Base-by-base conservation (phyloP, 2,888 invertebrate genomes). In the Ceramica pisi region DNA sequence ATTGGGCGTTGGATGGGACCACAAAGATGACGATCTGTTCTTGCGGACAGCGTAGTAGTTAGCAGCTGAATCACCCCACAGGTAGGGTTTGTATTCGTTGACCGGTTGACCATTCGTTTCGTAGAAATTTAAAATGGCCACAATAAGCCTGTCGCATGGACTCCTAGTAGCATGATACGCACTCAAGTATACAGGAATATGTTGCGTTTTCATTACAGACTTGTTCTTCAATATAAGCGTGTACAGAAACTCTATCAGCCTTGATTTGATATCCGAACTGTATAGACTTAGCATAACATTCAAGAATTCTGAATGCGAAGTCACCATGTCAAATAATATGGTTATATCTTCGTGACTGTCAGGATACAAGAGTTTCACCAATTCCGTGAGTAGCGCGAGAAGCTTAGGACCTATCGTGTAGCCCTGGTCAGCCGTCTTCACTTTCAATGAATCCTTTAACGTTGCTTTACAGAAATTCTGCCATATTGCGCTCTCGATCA, bases 61-160 rank as follows among this genome's bases (percentile, higher is more conserved):
- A 0, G 98, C 97, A 0, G 98, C 98, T 4, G 98, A 97, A 89
- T 97, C 97, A 0, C 98, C 98, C 98, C 98, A 99, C 0, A 99
- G 94, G 86, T 98, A 98, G 0, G 99, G 99, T 78, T 98, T 97
- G 90, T 97, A 98, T 85, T 97, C 96, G 63, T 96, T 95, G 16
- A 98, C 95, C 26, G 97, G 96, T 72, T 97, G 94, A 65, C 97
- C 97, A 87, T 97, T 97, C 74, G 93, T 94, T 93, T 98, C 98
- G 92, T 98, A 98, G 76, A 97, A 94, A 81, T 97, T 96, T 68
- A 98, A 90, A 78, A 98, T 95, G 63, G 97, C 94, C 73, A 98
- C 92, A 61, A 98, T 96, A 38, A 97, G 96, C 82, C 97, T 97
- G 92, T 99, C 99, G 67, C 97, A 96, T 14, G 96, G 93, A 59